These are phyloP conservation scores for Heteropelma amictum DNA, from an alignment of 2,888 invertebrate genomes.

Conservation along the genomic window DNA sequence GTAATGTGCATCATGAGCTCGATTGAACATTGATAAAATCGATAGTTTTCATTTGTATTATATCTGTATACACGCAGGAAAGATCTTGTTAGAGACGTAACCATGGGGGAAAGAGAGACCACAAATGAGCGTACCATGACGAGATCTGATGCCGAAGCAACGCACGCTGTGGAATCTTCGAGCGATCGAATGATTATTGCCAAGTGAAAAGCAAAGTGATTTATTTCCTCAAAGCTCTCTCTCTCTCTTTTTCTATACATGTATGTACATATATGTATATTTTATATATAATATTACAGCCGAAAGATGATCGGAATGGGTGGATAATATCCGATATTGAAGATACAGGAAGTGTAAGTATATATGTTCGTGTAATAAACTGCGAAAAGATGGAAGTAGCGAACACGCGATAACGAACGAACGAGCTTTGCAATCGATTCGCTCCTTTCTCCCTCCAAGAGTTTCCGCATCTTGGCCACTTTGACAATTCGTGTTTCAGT, in stretches of 20 bases:
- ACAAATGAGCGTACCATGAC: conserved; percentile 34
- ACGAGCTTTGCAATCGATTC: conserved; percentile 5
- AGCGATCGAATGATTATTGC: conserved; percentile 50
- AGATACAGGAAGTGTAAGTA: conserved; percentile 36
- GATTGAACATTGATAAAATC: conserved; percentile 40
- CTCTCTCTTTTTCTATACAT: not conserved
- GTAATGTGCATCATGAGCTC: conserved; percentile 44
- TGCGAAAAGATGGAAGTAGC: conserved; percentile 29
- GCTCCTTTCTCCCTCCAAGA: not conserved
- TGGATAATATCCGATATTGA: conserved; percentile 13
- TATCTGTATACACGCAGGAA: not conserved
- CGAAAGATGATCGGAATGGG: conserved; percentile 20
- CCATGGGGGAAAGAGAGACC: conserved; percentile 10
- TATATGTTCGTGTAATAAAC: conserved; percentile 18
- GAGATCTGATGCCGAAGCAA: conserved; percentile 37
- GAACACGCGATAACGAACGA: conserved; percentile 15
- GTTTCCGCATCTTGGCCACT: conserved; percentile 14
- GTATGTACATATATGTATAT: not conserved
- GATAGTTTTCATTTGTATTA: conserved; percentile 27
- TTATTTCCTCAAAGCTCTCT: conserved; percentile 24
- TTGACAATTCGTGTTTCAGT: not conserved
- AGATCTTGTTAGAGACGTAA: conserved; percentile 31
- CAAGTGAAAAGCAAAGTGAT: conserved; percentile 45
- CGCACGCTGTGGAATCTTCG: conserved; percentile 13
- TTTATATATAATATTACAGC: too few relatives aligned